phyloP scores from a whole-genome alignment of 2,888 invertebrate genomes.

The Noctua comes region DNA sequence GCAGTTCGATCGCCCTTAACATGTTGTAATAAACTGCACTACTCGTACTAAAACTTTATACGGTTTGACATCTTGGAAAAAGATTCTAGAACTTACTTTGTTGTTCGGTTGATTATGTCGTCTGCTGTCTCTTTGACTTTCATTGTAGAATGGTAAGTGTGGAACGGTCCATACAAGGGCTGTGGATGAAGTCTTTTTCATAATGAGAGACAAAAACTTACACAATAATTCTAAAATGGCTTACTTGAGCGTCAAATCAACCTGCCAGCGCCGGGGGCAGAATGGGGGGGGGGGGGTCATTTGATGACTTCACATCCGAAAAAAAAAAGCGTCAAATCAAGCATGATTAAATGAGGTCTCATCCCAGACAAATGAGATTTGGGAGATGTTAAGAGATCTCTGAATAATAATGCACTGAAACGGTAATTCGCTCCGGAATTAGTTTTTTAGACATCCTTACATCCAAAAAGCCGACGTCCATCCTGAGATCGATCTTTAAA shows the following conservation, averaged over 20 bases:
- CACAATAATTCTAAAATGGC: too few species aligned
- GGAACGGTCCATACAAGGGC: neutral
- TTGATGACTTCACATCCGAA: too few species aligned
- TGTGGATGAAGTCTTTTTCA: neutral
- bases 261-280: too few species aligned
- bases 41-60: slow-evolving; percentile 55
- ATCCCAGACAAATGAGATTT: neutral
- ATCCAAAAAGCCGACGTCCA: too few species aligned
- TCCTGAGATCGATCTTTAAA: too few species aligned
- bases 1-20: slow-evolving; percentile 38
- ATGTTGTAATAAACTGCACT: slow-evolving; percentile 47
- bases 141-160: slow-evolving; percentile 19
- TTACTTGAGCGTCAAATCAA: too few species aligned
- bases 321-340: too few species aligned
- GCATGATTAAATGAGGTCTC: neutral
- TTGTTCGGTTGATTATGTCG: slow-evolving; percentile 43
- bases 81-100: slow-evolving; percentile 48
- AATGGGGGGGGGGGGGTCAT: too few species aligned
- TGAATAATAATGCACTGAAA: neutral
- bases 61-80: slow-evolving; percentile 45
- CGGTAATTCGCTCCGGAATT: neutral
- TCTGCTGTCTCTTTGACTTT: neutral
- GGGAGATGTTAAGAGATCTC: neutral
- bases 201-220: neutral
- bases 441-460: neutral